phyloP scores from a whole-genome alignment of 2,888 invertebrate genomes.

The Hemicrepidius hirtus region DNA sequence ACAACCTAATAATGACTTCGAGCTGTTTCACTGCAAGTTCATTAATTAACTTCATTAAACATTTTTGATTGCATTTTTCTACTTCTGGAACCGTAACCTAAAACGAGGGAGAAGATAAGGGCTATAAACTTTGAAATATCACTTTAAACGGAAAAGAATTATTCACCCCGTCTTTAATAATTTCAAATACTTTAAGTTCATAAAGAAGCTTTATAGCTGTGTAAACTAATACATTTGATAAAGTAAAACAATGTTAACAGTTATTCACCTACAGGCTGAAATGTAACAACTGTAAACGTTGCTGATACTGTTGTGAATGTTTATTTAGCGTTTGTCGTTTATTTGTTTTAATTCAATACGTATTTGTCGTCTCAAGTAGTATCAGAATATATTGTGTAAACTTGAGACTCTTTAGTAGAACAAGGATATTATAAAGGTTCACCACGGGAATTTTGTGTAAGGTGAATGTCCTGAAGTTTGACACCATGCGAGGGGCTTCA shows the following conservation, averaged over 20 bases:
- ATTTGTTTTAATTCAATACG: no score
- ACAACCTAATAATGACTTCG: constrained; percentile 35
- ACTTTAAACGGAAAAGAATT: constrained; percentile 28
- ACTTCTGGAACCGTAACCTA: constrained; percentile 20
- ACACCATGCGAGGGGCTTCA: no score
- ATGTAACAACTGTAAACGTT: not conserved
- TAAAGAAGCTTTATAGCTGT: not conserved
- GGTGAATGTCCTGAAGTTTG: no score
- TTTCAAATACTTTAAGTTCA: not conserved
- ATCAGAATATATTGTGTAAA: no score
- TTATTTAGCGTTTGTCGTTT: not conserved
- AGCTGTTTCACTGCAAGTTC: constrained; percentile 31
- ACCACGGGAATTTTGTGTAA: no score
- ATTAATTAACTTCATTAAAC: constrained; percentile 43
- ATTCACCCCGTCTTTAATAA: constrained; percentile 19
- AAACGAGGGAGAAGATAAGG: constrained; percentile 30
- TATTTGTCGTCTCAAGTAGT: no score
- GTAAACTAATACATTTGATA: not conserved
- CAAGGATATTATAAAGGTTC: no score
- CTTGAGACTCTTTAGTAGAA: no score
- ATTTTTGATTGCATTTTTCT: constrained; percentile 36
- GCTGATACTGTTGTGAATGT: not conserved
- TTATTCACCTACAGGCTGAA: no score
- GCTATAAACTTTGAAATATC: constrained; percentile 28
- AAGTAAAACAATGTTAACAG: not conserved